phyloP scores from a whole-genome alignment of 2,113 vertebrate genomes.

The Zosterops japonicus region DNA sequence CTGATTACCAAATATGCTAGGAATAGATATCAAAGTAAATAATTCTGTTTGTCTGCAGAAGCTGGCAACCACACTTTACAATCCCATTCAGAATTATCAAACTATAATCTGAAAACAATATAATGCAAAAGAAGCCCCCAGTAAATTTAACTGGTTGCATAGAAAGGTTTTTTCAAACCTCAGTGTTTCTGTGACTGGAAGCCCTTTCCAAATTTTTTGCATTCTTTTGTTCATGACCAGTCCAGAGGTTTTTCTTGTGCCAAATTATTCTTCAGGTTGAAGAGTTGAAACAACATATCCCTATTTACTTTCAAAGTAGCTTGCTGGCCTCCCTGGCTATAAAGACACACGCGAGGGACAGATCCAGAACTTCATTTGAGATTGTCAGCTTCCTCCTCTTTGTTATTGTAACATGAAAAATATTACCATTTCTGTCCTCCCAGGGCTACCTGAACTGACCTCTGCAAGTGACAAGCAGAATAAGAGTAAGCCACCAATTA shows the following conservation, averaged over 20 bases:
- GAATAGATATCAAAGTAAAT: not conserved
- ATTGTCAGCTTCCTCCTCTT: not conserved
- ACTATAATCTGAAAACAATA: not conserved
- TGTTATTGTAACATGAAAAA: not conserved
- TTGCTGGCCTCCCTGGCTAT: not conserved
- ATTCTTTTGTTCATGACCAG: not conserved
- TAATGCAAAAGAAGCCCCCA: not conserved
- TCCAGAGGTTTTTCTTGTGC: not conserved
- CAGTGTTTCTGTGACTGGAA: not conserved
- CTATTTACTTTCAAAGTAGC: not conserved
- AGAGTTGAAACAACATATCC: slow-evolving; percentile 22
- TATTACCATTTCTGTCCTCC: not conserved
- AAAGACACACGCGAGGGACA: not conserved
- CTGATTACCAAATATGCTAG: not conserved
- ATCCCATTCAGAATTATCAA: not conserved
- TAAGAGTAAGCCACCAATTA: not conserved
- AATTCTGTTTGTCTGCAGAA: not conserved
- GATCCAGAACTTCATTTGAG: not conserved
- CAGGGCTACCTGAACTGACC: not conserved
- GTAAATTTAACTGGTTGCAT: not conserved
- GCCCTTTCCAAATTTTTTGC: slow-evolving; percentile 1
- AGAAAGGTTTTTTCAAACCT: not conserved
- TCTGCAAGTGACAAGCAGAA: not conserved
- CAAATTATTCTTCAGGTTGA: slow-evolving; percentile 39
- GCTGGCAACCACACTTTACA: not conserved